These are phyloP conservation scores for Scrobipalpa costella DNA, from an alignment of 2,888 invertebrate genomes.

Conservation along the genomic window DNA sequence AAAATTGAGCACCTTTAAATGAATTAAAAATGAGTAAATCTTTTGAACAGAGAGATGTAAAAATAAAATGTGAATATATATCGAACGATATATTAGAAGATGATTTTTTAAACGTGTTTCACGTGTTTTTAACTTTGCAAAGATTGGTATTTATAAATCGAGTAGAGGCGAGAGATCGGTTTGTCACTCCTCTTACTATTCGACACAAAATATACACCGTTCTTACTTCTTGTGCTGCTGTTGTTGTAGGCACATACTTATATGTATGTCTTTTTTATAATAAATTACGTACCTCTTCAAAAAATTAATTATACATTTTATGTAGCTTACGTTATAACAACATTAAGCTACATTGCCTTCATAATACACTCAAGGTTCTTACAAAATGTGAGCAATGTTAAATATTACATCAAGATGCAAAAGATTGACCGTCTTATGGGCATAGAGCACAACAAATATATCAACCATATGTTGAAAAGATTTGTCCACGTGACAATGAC, in stretches of 20 bases:
- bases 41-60: no score
- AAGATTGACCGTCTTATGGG: slow-evolving; percentile 56
- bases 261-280: not conserved
- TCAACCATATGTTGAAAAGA: no score
- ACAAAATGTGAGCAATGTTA: slow-evolving; percentile 43
- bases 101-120: slow-evolving; percentile 46
- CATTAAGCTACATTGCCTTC: no score
- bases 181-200: no score
- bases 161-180: no score
- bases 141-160: no score
- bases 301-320: not conserved
- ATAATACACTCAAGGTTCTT: no score
- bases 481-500: no score
- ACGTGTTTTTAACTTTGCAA: slow-evolving; percentile 40
- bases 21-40: no score
- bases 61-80: slow-evolving; percentile 51
- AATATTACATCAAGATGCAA: slow-evolving; percentile 55
- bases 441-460: slow-evolving; percentile 44
- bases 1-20: no score
- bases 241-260: not conserved
- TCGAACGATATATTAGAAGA: slow-evolving; percentile 56
- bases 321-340: not conserved
- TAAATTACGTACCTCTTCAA: not conserved
- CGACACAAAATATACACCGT: no score
- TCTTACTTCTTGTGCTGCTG: not conserved